Base-by-base conservation (phyloP, 92 coral and sea anemone genomes). In the Epizoanthus rinbou region DNA sequence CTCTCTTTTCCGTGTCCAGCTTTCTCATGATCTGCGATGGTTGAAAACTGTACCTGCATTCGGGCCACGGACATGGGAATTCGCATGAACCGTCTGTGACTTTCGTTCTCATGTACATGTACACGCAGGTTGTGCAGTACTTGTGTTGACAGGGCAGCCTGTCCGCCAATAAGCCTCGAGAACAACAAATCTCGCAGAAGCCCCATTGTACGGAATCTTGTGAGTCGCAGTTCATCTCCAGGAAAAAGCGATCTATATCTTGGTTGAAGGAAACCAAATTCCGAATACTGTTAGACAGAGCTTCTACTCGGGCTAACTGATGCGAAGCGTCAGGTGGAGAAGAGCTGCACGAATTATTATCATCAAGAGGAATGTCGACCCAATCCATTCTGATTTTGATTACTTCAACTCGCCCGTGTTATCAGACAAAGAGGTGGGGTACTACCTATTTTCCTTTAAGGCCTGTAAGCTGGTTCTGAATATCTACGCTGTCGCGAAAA, bases 131-230 rank as follows among this genome's bases (percentile, higher is more conserved):
- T 0, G 47, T 57, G 37, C 81, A 76, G 31, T 54, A 76, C 53
- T 59, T 58, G 56, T 76, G 81, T 33, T 39, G 31, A 14, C 81
- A 76, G 17, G 47, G 69, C 54, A 76, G 69, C 9, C 45, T 57
- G 39, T 76, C 81, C 14, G 69, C 69, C 28, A 15, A 68, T 68
- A 60, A 37, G 59, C 69, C 68, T 6, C 21, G 68, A 1, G 69
- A 59, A 54, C n/a, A 76, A 31, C 81, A 76, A 76, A 76, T 76
- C 59, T 76, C 81, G 39, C 81, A 76, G 22, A 33, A 35, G 22
- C 21, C 23, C 54, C 6, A 58, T 9, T 76, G 31, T 37, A n/a
- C 14, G 47, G 69, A 59, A 10, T 76, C 22, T 76, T 76, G 57
- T 35, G 81, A 37, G 39, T 21, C 69, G 5, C 6, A 35, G 1